Percentiles rank a stretch among this genome's conserved stretches.
Evolutionary conservation across 2,888 invertebrate genomes (phyloP).

Genomic region (Rhamnusium bicolor): DNA sequence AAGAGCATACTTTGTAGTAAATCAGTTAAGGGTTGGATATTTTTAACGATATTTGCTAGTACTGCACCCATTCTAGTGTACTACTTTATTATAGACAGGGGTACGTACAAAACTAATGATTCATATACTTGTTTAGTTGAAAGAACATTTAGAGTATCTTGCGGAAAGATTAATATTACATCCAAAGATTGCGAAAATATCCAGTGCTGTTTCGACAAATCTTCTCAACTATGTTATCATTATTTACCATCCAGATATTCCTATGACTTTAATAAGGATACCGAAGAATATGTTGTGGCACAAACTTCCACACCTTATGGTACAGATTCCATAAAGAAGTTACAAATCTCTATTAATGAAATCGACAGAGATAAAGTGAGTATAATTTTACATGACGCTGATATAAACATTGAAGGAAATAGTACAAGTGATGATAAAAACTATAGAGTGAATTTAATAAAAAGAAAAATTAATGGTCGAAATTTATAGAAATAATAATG

Average conservation of each 20-base stretch:
- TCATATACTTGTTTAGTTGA: slow-evolving; percentile 60
- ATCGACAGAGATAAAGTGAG: slow-evolving; percentile 51
- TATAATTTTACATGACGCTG: slow-evolving; percentile 52
- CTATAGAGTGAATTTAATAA: slow-evolving; percentile 43
- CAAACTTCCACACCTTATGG: slow-evolving; percentile 55
- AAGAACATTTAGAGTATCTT: slow-evolving; percentile 60
- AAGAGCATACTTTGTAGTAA: slow-evolving; percentile 32
- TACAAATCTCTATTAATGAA: slow-evolving; percentile 56
- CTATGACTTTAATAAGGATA: slow-evolving; percentile 49
- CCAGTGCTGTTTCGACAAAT: slow-evolving; percentile 64
- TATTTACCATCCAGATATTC: slow-evolving; percentile 65
- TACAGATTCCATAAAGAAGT: slow-evolving; percentile 39
- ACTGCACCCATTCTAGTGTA: slow-evolving; percentile 56
- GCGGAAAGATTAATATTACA: slow-evolving; percentile 61
- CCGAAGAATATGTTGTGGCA: slow-evolving; percentile 35
- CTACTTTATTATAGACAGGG: slow-evolving; percentile 53
- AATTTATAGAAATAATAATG: slow-evolving; percentile 49
- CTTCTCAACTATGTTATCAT: slow-evolving; percentile 63
- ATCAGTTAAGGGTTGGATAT: slow-evolving; percentile 43
- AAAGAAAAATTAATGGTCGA: slow-evolving; percentile 57
- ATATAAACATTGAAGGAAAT: slow-evolving; percentile 29
- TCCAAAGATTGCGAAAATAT: slow-evolving; percentile 54
- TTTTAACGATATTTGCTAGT: slow-evolving; percentile 50
- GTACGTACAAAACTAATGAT: slow-evolving; percentile 36
- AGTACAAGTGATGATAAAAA: slow-evolving; percentile 42